Conservation (phyloP, 1,140 invertebrate species). For the Drosophila saltans region DNA sequence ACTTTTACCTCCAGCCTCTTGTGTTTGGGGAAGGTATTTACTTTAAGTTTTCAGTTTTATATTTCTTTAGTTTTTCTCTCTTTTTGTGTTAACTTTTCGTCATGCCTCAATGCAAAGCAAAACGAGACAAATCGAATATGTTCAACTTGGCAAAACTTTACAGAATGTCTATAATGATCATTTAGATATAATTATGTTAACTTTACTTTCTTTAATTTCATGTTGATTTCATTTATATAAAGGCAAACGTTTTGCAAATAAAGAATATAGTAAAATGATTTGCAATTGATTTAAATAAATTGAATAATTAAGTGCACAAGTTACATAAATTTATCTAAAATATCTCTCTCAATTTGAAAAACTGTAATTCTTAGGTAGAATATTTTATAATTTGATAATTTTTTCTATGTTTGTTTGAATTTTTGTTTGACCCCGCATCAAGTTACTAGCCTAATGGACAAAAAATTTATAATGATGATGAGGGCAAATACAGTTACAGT, state of each 20-base stretch:
- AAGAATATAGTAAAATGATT: too few species aligned
- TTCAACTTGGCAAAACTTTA: not conserved
- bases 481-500: constrained; percentile 21
- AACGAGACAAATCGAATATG: constrained; percentile 9
- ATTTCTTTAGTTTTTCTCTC: constrained; percentile 2
- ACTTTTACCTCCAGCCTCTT: constrained; percentile 45
- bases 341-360: too few species aligned
- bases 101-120: constrained; percentile 15
- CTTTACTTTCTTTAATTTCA: not conserved
- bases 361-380: not conserved
- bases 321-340: too few species aligned
- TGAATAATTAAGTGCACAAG: too few species aligned
- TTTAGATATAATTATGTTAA: not conserved
- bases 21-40: constrained; percentile 18
- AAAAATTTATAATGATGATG: not conserved
- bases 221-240: too few species aligned
- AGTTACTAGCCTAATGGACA: not conserved
- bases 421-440: not conserved
- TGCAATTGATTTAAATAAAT: too few species aligned
- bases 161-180: not conserved
- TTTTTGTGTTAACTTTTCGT: constrained; percentile 1
- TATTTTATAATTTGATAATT: not conserved
- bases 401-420: not conserved
- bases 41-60: not conserved
- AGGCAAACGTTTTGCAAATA: too few species aligned